A percentile compares a stretch with the other conserved stretches of the same genome.
Conservation (phyloP, 2,113 vertebrate species). For the Rhinopomastus cyanomelas region DNA sequence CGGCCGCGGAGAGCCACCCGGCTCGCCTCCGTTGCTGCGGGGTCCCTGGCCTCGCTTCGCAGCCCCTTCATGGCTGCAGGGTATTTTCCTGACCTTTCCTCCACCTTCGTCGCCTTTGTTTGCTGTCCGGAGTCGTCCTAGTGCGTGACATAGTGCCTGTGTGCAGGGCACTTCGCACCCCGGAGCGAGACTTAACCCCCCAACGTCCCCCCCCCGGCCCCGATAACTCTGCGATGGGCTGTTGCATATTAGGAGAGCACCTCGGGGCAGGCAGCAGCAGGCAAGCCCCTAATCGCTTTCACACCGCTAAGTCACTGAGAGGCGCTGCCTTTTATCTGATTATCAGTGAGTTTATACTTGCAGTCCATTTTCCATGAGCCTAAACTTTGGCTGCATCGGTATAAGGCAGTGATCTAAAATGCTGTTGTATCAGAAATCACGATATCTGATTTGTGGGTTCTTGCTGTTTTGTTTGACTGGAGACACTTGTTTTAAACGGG, state of each 20-base stretch:
- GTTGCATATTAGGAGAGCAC: not conserved
- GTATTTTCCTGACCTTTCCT: not conserved
- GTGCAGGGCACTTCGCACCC: not conserved
- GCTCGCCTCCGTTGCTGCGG: not conserved
- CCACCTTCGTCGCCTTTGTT: constrained; percentile 68
- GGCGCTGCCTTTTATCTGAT: not conserved
- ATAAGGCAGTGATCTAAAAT: not conserved
- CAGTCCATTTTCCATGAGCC: not conserved
- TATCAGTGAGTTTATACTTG: not conserved
- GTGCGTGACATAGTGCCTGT: not conserved
- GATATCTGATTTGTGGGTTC: not conserved
- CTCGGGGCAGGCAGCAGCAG: not conserved
- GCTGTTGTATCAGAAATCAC: not conserved
- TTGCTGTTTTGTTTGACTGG: not conserved
- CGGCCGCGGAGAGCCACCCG: not conserved
- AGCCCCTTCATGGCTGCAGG: not conserved
- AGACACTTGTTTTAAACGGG: not conserved
- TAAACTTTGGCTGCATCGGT: not conserved
- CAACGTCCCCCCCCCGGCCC: too few species aligned
- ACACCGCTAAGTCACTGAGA: not conserved
- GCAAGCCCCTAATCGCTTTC: not conserved
- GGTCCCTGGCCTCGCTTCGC: not conserved
- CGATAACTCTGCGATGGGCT: not conserved
- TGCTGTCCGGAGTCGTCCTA: not conserved
- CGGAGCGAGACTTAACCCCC: not conserved